phyloP scores from a whole-genome alignment of 2,888 invertebrate genomes.

The Tetranychus truncatus region DNA sequence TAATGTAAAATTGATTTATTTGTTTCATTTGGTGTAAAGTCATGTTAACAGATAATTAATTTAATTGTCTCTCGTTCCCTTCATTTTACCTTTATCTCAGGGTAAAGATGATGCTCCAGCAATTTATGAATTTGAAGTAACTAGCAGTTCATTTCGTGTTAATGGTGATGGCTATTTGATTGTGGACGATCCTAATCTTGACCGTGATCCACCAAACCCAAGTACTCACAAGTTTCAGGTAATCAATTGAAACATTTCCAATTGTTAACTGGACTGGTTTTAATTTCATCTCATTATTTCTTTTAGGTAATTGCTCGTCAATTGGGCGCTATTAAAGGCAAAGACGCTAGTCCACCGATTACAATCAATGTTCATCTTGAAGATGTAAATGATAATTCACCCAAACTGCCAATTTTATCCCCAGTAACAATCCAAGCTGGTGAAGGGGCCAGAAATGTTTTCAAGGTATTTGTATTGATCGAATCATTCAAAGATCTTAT shows the following conservation, averaged over 20 bases:
- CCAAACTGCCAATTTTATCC: slow-evolving; percentile 56
- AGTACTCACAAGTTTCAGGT: slow-evolving; percentile 67
- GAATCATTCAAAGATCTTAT: neutral
- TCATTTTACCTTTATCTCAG: neutral
- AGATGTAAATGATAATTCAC: slow-evolving; percentile 73
- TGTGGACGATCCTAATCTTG: slow-evolving; percentile 63
- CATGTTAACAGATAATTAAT: neutral
- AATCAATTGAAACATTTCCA: slow-evolving; percentile 21
- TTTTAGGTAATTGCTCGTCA: slow-evolving; percentile 59
- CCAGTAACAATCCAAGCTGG: slow-evolving; percentile 53
- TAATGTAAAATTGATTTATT: no score
- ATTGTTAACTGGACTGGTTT: neutral
- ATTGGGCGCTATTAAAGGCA: slow-evolving; percentile 40
- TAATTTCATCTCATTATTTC: neutral
- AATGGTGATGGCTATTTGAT: slow-evolving; percentile 51
- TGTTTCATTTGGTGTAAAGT: neutral
- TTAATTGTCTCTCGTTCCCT: neutral
- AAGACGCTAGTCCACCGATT: slow-evolving; percentile 61
- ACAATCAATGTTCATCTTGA: slow-evolving; percentile 51
- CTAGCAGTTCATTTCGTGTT: slow-evolving; percentile 61
- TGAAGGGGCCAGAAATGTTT: slow-evolving; percentile 23
- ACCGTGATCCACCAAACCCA: slow-evolving; percentile 66
- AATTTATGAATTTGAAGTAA: slow-evolving; percentile 50
- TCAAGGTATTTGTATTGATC: neutral
- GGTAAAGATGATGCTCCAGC: slow-evolving; percentile 14